Percentiles rank a stretch among this genome's conserved stretches.
Conservation (phyloP, 2,888 invertebrate genomes). For the Cephus sareptanus region DNA sequence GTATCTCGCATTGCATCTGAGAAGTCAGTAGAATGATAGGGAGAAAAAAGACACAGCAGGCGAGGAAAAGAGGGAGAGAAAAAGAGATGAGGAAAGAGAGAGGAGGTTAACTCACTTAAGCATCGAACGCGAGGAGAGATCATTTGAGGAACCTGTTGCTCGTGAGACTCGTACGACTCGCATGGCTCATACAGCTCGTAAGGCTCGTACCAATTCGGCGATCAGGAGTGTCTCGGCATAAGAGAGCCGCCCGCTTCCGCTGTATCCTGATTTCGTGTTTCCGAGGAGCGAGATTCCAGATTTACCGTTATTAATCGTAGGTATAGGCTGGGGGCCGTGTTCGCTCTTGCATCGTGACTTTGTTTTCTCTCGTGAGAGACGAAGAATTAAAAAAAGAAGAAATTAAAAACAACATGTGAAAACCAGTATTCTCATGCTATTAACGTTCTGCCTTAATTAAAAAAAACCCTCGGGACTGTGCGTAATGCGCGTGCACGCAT, state of each 20-base stretch:
- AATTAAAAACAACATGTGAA: not conserved
- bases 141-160: conserved; percentile 1
- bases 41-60: not conserved
- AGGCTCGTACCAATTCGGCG: not conserved
- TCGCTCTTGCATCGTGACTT: not conserved
- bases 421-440: not conserved
- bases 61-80: not conserved
- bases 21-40: not conserved
- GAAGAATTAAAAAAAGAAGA: not conserved
- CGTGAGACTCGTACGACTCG: too few species aligned
- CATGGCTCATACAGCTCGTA: not conserved
- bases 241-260: conserved; percentile 2
- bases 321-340: not conserved
- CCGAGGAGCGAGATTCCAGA: not conserved
- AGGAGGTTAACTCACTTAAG: not conserved
- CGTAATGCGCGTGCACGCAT: not conserved
- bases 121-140: not conserved
- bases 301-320: not conserved
- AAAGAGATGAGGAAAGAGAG: not conserved
- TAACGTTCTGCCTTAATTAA: not conserved
- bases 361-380: not conserved
- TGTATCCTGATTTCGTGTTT: not conserved
- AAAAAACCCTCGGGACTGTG: not conserved
- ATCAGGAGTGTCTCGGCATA: not conserved
- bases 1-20: not conserved